These are phyloP conservation scores for Laterallus jamaicensis DNA, from an alignment of 2,113 vertebrate genomes.

Conservation along the genomic window DNA sequence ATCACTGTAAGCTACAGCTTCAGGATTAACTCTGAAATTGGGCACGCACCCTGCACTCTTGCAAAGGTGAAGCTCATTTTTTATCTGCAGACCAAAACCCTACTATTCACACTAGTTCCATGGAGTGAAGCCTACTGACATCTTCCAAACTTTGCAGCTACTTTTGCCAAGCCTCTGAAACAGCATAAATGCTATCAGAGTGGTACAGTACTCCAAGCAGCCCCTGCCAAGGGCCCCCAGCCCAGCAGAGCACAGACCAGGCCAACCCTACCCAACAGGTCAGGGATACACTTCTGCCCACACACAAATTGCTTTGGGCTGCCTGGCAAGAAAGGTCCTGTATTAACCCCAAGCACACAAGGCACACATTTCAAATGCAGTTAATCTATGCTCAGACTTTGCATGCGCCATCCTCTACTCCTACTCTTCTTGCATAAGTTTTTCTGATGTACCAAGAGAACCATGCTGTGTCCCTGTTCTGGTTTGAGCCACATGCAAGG, in stretches of 20 bases:
- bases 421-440: not conserved
- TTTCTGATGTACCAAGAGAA: not conserved
- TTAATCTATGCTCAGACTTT: not conserved
- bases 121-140: not conserved
- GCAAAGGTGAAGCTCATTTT: not conserved
- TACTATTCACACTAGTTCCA: not conserved
- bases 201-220: rapidly evolving
- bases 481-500: too few species aligned
- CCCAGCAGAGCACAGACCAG: not conserved
- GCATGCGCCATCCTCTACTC: not conserved
- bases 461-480: not conserved
- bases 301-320: not conserved
- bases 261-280: rapidly evolving
- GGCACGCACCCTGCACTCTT: not conserved
- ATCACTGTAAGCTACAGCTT: not conserved
- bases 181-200: not conserved
- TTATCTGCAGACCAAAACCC: not conserved
- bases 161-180: not conserved
- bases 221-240: not conserved
- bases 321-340: not conserved
- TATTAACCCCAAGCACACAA: not conserved
- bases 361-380: not conserved
- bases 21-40: not conserved
- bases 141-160: not conserved
- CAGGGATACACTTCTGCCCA: not conserved